Base-by-base conservation (phyloP, 1,140 invertebrate genomes). In the Aradophagus sp. region DNA sequence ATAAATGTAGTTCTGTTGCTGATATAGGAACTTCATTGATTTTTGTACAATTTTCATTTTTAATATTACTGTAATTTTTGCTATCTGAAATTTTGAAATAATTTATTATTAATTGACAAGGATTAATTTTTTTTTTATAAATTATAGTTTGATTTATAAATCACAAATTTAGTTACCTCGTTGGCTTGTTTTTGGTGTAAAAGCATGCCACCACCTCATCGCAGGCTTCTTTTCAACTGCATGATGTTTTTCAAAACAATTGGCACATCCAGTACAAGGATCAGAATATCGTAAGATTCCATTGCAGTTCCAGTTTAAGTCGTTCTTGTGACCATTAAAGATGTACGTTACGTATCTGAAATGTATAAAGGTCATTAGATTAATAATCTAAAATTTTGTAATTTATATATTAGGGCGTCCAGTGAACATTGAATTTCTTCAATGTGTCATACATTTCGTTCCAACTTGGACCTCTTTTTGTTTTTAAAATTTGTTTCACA, bases 251-350 rank as follows among this genome's bases (percentile, higher is more conserved):
- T 78, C 68, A 77, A 85, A 87, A 77, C 94, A 96, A 69, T 90
- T 90, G n/a, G 87, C 90, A 80, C 95, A 97, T n/a, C 95, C 95
- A 14, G 81, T 55, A 80, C 95, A 97, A 0, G 94, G 93, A 3
- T 90, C 88, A 2, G 91, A 90, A 77, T 93, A 97, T 35, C 87
- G 87, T 10, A 97, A 80, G 2, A 88, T 80, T 3, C 90, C 92
- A 77, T 90, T 86, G 80, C 90, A 90, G 50, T 90, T 85, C 91
- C 91, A 91, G 55, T 88, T 88, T 10, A 91, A 73, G 38, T 88
- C 86, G 62, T 86, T 85, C 74, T 92, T 93, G 66, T 91, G 90
- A 0, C 90, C 91, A 79, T 91, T 92, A 50, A 85, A 82, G 39
- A 84, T 36, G 17, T 81, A 86, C 32, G 83, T 84, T 12, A 75